Percentiles rank a stretch among this genome's conserved stretches.
phyloP scores from a whole-genome alignment of 1,140 invertebrate species.

The Heliconius hermathena region DNA sequence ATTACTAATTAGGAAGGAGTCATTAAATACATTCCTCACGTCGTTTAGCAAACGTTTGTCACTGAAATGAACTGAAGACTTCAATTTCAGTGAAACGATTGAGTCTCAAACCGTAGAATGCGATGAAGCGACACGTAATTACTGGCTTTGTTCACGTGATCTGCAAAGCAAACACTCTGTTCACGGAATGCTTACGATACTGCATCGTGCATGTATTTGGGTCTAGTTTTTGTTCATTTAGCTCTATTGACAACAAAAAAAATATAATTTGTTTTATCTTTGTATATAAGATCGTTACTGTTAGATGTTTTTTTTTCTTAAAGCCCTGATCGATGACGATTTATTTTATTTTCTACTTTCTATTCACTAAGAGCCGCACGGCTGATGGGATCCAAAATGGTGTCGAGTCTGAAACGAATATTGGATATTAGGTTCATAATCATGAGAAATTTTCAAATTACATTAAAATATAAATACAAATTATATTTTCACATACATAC shows the following conservation, averaged over 20 bases:
- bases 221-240: neutral
- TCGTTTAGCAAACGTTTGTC: neutral
- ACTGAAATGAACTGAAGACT: constrained; percentile 4
- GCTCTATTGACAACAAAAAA: too few relatives aligned
- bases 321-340: too few relatives aligned
- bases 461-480: too few relatives aligned
- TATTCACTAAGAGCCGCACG: too few relatives aligned
- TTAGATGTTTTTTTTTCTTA: too few relatives aligned
- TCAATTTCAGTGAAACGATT: neutral
- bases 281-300: too few relatives aligned
- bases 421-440: too few relatives aligned
- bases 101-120: neutral
- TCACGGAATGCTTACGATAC: neutral
- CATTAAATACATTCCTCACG: neutral
- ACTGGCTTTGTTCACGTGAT: constrained; percentile 25
- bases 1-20: neutral
- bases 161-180: constrained; percentile 24
- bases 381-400: too few relatives aligned
- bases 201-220: neutral
- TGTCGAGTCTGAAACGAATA: too few relatives aligned
- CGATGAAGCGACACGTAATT: constrained; percentile 6
- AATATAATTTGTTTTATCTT: too few relatives aligned
- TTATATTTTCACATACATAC: neutral
- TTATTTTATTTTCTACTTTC: too few relatives aligned
- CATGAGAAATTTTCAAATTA: too few relatives aligned